Conservation (phyloP, 2,113 vertebrate species). For the rabbit (Oryctolagus cuniculus) region DNA sequence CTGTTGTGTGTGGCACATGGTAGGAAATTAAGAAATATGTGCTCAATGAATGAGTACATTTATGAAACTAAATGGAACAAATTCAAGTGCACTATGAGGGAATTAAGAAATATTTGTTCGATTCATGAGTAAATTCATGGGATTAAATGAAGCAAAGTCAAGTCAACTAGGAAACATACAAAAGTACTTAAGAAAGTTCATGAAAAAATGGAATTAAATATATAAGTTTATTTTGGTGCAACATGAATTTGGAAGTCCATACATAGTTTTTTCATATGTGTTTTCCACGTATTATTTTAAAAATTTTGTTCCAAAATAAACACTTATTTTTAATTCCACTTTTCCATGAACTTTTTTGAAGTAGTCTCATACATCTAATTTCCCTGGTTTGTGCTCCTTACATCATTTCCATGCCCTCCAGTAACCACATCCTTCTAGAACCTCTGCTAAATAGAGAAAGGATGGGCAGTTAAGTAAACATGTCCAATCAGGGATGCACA, state of each 20-base stretch:
- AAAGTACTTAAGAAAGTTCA: no score
- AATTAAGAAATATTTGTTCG: slow-evolving; percentile 52
- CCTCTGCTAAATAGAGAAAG: slow-evolving; percentile 16
- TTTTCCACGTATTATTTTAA: no score
- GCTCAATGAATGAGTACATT: slow-evolving; percentile 9
- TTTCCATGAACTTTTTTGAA: no score
- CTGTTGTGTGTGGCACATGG: not conserved
- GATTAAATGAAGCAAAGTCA: not conserved
- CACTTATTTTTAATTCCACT: no score
- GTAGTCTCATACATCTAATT: not conserved
- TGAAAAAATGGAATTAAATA: no score
- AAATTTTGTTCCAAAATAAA: no score
- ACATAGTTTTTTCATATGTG: no score
- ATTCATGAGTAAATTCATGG: not conserved
- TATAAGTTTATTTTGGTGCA: no score
- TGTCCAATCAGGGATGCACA: not conserved
- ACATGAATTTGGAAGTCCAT: no score
- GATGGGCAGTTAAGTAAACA: not conserved
- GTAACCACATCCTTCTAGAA: slow-evolving; percentile 37
- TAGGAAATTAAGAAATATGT: slow-evolving; percentile 25
- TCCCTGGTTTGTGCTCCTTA: slow-evolving; percentile 37
- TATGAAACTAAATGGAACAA: not conserved
- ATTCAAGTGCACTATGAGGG: not conserved
- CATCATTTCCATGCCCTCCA: not conserved
- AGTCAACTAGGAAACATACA: not conserved